A percentile compares a stretch with the other conserved stretches of the same genome.
Evolutionary conservation across 92 coral and sea anemone genomes (phyloP).

Genomic region (Epizoanthus scotinus): DNA sequence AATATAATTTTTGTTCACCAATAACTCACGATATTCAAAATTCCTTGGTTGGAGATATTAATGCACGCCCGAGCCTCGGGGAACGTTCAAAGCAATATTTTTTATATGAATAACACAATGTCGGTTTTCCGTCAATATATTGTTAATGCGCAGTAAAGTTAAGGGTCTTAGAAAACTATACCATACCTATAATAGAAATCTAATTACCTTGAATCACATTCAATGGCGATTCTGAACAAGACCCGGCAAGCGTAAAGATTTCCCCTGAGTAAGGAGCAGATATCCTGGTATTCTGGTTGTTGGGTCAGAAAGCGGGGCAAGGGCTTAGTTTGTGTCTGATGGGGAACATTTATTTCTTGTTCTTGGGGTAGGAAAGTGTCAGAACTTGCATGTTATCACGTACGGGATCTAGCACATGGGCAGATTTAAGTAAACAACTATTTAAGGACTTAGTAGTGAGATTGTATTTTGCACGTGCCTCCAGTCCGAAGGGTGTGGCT

Average conservation of each 20-base stretch:
- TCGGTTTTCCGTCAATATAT: background rate
- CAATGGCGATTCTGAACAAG: background rate
- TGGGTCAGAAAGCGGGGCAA: background rate
- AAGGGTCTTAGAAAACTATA: background rate
- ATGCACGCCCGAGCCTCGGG: background rate
- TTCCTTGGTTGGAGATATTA: background rate
- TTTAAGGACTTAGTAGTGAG: conserved; percentile 59
- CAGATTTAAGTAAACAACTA: conserved; percentile 65
- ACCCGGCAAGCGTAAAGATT: background rate
- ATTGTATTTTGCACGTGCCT: conserved; percentile 88
- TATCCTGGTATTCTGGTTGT: background rate
- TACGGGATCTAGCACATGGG: conserved; percentile 59
- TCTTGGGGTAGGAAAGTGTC: background rate
- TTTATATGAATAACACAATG: no score
- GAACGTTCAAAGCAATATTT: no score
- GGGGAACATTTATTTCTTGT: no score
- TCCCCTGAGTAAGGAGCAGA: background rate
- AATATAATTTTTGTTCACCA: no score
- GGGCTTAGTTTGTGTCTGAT: background rate
- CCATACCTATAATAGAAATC: background rate
- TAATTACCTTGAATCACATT: conserved; percentile 11
- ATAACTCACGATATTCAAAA: no score
- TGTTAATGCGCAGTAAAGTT: background rate
- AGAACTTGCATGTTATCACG: conserved; percentile 28
- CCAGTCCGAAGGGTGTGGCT: conserved; percentile 73